These are phyloP conservation scores for Synanthedon formicaeformis DNA, from an alignment of 2,888 invertebrate species.

Conservation along the genomic window DNA sequence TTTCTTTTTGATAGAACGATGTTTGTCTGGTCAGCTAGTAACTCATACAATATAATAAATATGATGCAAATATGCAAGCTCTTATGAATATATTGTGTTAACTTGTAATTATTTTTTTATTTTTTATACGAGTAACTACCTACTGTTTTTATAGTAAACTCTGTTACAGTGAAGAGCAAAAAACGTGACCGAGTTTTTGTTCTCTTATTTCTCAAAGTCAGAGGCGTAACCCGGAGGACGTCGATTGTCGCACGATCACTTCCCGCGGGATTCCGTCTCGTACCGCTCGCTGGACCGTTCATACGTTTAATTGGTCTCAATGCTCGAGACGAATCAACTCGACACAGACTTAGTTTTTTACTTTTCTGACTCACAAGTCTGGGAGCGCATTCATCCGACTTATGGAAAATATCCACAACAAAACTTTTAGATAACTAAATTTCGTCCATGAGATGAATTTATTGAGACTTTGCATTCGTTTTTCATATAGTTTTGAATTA, in stretches of 20 bases:
- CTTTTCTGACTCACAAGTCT: conserved; percentile 29
- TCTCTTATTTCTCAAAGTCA: conserved; percentile 8
- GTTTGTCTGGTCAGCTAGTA: too few species aligned
- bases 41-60: too few species aligned
- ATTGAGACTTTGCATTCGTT: too few species aligned
- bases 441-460: too few species aligned
- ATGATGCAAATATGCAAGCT: too few species aligned
- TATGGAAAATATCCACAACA: background rate
- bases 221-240: conserved; percentile 25
- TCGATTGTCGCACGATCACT: conserved; percentile 22
- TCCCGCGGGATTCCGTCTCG: conserved; percentile 63
- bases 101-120: too few species aligned
- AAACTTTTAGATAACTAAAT: too few species aligned
- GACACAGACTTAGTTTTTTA: conserved; percentile 51
- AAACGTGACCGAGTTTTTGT: conserved; percentile 3
- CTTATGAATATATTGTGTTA: too few species aligned
- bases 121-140: too few species aligned
- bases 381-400: background rate
- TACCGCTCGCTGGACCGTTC: conserved; percentile 39
- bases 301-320: conserved; percentile 61
- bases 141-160: too few species aligned
- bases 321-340: conserved; percentile 61
- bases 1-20: too few species aligned
- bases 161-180: background rate
- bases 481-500: too few species aligned